Percentiles rank a stretch among this genome's conserved stretches.
Evolutionary conservation across 2,797 vertebrate species (phyloP).

Genomic region (Periophthalmus magnuspinnatus): DNA sequence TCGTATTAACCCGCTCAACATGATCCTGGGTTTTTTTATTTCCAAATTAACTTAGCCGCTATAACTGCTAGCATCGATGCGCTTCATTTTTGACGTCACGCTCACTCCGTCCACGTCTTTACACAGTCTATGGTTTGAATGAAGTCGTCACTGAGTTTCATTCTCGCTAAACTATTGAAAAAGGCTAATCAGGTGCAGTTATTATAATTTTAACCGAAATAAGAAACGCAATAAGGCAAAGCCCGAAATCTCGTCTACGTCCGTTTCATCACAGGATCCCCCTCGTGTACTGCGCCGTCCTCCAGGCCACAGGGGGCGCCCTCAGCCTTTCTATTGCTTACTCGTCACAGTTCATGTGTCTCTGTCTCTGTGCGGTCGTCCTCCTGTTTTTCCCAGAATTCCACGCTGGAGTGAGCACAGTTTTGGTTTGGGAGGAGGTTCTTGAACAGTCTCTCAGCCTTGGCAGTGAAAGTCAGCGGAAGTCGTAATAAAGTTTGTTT

Average conservation of each 20-base stretch:
- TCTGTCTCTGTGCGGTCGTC: constrained; percentile 28
- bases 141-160: too few relatives aligned
- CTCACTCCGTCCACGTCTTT: too few relatives aligned
- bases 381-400: constrained; percentile 27
- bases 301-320: constrained; percentile 44
- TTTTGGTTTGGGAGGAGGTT: constrained; percentile 62
- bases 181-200: too few relatives aligned
- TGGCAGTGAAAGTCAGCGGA: constrained; percentile 69
- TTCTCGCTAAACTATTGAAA: too few relatives aligned
- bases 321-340: constrained; percentile 54
- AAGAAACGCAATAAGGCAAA: constrained; percentile 79
- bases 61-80: too few relatives aligned
- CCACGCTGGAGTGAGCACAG: constrained; percentile 47
- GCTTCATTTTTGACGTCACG: too few relatives aligned
- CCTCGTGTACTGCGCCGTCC: constrained; percentile 19
- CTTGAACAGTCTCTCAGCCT: constrained; percentile 67
- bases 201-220: constrained; percentile 14
- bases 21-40: too few relatives aligned
- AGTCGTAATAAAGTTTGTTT: constrained; percentile 3
- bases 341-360: constrained; percentile 47
- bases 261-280: constrained; percentile 40
- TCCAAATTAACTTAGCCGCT: too few relatives aligned
- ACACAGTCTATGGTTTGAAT: too few relatives aligned
- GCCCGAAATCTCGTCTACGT: constrained; percentile 61
- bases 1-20: too few relatives aligned